Base-by-base conservation (phyloP, 2,113 vertebrate genomes). In the Phrynosoma blainvillii region DNA sequence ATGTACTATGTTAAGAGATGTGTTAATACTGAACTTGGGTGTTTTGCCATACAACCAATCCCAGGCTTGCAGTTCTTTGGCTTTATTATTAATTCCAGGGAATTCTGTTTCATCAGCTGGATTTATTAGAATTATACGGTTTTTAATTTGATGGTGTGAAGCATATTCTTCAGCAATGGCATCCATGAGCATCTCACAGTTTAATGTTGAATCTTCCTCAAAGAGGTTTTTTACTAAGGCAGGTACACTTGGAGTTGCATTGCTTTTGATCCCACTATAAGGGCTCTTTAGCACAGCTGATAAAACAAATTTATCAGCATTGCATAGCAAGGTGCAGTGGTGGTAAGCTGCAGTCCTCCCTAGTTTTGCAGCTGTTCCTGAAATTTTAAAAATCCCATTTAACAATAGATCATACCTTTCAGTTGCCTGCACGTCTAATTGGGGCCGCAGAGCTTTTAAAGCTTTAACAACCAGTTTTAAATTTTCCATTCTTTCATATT, bases 41-140 rank as follows among this genome's bases (percentile, higher is more conserved):
- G 97, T 99, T 95, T 96, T 98, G 32, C 98, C 98, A n/a, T 98
- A 99, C 1, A 97, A 93, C 99, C 99, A 99, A 1, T 99, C 97
- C 99, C 99, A 99, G 30, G 94, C 92, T 47, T 96, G 96, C 6
- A 99, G 96, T 84, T 98, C 98, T 27, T 92, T 84, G n/a, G 94
- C 94, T 96, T 93, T 96, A 27, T 84, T 85, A 65, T 77, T 91
- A 88, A 99, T 96, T 4, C 98, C 98, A 5, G 98, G 98, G 84
- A 98, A 97, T 10, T 88, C 36, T 0, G 90, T 92, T 93, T 98
- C 97, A 11, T 98, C 97, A 4, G 92, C 65, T 10, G 99, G 98
- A 89, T 98, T 94, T 40, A 99, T 95, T 3, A 95, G 30, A 6
- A 89, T 87, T 84, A 96, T 88, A 5, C 66, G 89, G 12, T 94